Evolutionary conservation across 2,888 invertebrate genomes (phyloP).

Genomic region (Xanthia togata): DNA sequence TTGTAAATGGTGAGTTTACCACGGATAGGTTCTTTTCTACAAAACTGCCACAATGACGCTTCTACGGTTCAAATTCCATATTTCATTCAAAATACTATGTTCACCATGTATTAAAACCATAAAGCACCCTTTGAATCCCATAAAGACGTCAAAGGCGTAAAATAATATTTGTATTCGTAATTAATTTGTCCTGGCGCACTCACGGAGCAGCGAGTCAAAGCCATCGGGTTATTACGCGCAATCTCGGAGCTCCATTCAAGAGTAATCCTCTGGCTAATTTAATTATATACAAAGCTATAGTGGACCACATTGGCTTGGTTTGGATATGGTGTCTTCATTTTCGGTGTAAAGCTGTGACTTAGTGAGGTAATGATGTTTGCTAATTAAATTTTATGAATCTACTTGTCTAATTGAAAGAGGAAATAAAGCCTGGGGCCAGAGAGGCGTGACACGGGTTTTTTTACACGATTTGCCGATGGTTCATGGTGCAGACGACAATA

Average conservation of each 20-base stretch:
- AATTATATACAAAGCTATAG: conserved; percentile 31
- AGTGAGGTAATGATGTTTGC: background rate
- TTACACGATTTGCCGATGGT: no score
- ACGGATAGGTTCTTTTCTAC: no score
- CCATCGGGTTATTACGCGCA: conserved; percentile 41
- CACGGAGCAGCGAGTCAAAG: conserved; percentile 33
- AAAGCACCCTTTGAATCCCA: conserved; percentile 15
- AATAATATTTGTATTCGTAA: conserved; percentile 53
- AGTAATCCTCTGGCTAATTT: conserved; percentile 22
- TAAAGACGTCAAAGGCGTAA: conserved; percentile 25
- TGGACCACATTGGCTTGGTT: conserved; percentile 5
- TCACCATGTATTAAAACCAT: background rate
- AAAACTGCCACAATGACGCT: background rate
- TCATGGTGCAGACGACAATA: no score
- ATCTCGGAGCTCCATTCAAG: conserved; percentile 30
- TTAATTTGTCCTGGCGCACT: conserved; percentile 47
- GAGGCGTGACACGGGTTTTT: background rate
- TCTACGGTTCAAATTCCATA: background rate
- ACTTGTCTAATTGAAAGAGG: background rate
- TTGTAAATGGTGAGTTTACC: no score
- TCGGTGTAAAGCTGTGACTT: background rate
- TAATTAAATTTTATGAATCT: conserved; percentile 17
- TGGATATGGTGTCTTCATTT: conserved; percentile 20
- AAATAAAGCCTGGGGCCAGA: background rate
- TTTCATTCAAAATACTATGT: background rate